Conservation (phyloP, 1,140 invertebrate genomes). For the Philotrypesis tridentata region DNA sequence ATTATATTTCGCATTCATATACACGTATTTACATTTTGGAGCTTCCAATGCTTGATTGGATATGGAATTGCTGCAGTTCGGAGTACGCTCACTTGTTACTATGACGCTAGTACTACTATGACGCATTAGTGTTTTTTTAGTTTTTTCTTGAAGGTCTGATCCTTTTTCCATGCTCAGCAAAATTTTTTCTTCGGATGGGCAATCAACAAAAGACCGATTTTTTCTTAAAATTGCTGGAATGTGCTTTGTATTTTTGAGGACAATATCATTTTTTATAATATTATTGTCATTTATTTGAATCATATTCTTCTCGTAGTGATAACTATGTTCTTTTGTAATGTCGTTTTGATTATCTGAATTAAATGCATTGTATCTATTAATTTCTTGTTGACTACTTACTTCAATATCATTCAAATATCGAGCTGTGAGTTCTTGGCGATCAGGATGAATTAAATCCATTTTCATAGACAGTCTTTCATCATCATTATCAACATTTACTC, state of each 20-base stretch:
- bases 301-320: background rate
- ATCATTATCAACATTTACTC: conserved; percentile 26
- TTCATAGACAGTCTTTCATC: conserved; percentile 4
- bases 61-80: conserved; percentile 6
- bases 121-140: background rate
- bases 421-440: conserved; percentile 47
- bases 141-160: background rate
- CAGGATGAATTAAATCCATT: conserved; percentile 35
- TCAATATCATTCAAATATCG: conserved; percentile 45
- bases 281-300: background rate
- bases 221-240: conserved; percentile 48
- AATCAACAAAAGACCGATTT: conserved; percentile 31
- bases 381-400: conserved; percentile 18
- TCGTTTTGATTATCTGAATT: background rate
- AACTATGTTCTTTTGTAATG: background rate
- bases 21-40: conserved; percentile 46
- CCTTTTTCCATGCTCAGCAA: conserved; percentile 10
- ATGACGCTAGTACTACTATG: conserved; percentile 4
- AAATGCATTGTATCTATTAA: background rate
- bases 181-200: conserved; percentile 32
- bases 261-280: background rate
- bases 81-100: conserved; percentile 34
- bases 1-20: conserved; percentile 49
- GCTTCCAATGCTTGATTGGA: conserved; percentile 41
- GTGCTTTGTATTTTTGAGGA: conserved; percentile 38